Conservation (phyloP, 2,113 vertebrate species). For the Passer domesticus region DNA sequence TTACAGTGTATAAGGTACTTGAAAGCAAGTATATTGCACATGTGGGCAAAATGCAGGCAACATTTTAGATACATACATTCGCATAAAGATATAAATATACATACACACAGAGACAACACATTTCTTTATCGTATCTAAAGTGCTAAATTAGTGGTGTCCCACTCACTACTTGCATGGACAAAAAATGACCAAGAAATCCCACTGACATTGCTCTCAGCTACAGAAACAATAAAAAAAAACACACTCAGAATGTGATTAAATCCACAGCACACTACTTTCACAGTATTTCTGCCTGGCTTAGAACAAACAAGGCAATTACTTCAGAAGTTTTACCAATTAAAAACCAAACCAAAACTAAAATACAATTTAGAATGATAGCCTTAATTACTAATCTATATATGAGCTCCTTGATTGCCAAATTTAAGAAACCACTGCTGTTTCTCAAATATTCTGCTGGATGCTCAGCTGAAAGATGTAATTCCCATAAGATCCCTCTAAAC, state of each 20-base stretch:
- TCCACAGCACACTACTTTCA: background rate
- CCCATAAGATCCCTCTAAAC: background rate
- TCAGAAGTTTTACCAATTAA: background rate
- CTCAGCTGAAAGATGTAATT: background rate
- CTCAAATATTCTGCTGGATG: background rate
- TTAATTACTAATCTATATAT: background rate
- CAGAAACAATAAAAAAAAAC: background rate
- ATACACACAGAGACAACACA: accelerated
- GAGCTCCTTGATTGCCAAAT: background rate
- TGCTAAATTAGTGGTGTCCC: background rate
- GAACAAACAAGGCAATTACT: background rate
- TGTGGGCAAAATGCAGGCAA: background rate
- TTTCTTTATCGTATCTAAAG: background rate
- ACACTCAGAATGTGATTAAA: background rate
- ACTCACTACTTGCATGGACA: background rate
- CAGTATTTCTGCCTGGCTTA: background rate
- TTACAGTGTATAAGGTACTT: background rate
- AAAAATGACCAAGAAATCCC: background rate
- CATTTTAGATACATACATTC: background rate
- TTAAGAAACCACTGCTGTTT: background rate
- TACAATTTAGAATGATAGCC: background rate
- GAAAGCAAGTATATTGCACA: background rate
- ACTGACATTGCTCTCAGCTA: background rate
- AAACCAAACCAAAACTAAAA: background rate
- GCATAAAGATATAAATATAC: background rate